A percentile compares a stretch with the other conserved stretches of the same genome.
phyloP scores from a whole-genome alignment of 2,888 invertebrate species.

The Habrosyne pyritoides region DNA sequence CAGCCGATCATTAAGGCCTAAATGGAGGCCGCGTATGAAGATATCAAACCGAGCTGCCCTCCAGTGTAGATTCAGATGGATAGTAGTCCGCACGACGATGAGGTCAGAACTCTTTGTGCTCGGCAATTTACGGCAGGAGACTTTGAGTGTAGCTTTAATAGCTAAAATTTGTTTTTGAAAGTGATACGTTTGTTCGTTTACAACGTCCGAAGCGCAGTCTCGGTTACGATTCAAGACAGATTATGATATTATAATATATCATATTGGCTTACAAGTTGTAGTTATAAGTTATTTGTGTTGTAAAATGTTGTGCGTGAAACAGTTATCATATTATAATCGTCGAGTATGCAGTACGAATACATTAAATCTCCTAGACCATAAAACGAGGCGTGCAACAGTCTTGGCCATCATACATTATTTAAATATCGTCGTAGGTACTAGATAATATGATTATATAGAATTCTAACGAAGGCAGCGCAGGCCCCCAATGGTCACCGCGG shows the following conservation, averaged over 20 bases:
- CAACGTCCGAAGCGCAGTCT: constrained; percentile 11
- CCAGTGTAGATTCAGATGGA: not conserved
- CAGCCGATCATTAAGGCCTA: not conserved
- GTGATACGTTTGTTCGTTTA: constrained; percentile 2
- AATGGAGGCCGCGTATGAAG: not conserved
- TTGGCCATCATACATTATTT: constrained; percentile 48
- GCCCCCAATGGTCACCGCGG: constrained; percentile 9
- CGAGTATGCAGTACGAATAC: constrained; percentile 19
- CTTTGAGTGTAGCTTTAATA: not conserved
- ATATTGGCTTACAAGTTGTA: constrained; percentile 30
- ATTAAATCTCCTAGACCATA: constrained; percentile 26
- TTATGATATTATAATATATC: constrained; percentile 37
- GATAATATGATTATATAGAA: constrained; percentile 18
- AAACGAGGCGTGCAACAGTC: constrained; percentile 59
- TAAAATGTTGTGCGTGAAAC: constrained; percentile 51
- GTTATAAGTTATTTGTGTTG: constrained; percentile 63
- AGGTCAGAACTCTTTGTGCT: not conserved
- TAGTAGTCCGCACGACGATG: not conserved
- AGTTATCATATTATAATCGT: not conserved
- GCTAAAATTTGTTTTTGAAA: not conserved
- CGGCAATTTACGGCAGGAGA: not conserved
- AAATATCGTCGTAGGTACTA: constrained; percentile 30
- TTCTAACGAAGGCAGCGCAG: constrained; percentile 4
- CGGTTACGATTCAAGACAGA: constrained; percentile 29
- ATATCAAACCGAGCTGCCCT: not conserved